Percentiles rank a stretch among this genome's conserved stretches.
Evolutionary conservation across 2,888 invertebrate genomes (phyloP).

Genomic region (Dryobota labecula): DNA sequence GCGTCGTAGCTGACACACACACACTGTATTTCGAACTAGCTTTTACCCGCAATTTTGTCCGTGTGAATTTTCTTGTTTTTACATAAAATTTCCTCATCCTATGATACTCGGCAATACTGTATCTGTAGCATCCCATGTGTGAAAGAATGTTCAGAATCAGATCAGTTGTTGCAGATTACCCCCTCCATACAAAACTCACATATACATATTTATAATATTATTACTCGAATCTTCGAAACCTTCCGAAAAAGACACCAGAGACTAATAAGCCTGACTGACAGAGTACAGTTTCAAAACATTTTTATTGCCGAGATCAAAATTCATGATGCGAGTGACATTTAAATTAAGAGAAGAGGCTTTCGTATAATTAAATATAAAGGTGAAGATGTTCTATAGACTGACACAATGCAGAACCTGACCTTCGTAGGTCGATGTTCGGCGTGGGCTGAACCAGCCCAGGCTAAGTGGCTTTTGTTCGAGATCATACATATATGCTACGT

Average conservation of each 20-base stretch:
- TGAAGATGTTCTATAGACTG: conserved; percentile 25
- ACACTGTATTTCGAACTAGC: too few relatives aligned
- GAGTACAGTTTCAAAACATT: conserved; percentile 1
- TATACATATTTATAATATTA: too few relatives aligned
- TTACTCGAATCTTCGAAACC: not conserved
- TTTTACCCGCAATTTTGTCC: too few relatives aligned
- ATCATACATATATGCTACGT: conserved; percentile 19
- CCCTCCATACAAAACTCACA: too few relatives aligned
- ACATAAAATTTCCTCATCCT: too few relatives aligned
- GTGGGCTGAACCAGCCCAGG: conserved; percentile 45
- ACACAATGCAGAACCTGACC: conserved; percentile 52
- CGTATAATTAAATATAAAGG: conserved; percentile 18
- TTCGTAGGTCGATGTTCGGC: conserved; percentile 58
- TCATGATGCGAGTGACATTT: conserved; percentile 28
- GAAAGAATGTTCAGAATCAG: too few relatives aligned
- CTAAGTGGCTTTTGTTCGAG: conserved; percentile 56
- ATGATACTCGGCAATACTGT: too few relatives aligned
- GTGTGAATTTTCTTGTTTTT: too few relatives aligned
- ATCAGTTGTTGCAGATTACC: too few relatives aligned
- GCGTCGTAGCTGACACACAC: too few relatives aligned
- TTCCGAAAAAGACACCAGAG: not conserved
- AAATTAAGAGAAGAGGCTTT: conserved; percentile 26
- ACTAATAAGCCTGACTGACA: conserved; percentile 9
- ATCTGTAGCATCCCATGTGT: too few relatives aligned
- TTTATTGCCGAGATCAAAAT: conserved; percentile 26